Conservation (phyloP, 2,888 invertebrate genomes). For the Ennomos quercinarius region DNA sequence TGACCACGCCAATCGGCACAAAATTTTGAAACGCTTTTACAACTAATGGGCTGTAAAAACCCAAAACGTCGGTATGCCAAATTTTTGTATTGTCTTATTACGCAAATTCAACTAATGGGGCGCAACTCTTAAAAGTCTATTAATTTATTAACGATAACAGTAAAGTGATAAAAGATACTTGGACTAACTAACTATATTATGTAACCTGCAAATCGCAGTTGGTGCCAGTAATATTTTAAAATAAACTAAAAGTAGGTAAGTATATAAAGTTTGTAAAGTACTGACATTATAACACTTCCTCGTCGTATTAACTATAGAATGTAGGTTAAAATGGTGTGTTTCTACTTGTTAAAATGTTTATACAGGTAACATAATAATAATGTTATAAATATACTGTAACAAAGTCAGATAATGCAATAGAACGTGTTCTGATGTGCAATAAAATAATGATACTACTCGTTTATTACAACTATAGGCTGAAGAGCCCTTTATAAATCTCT, state of each 20-base stretch:
- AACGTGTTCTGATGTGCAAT: conserved; percentile 28
- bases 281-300: conserved; percentile 8
- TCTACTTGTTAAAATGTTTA: conserved; percentile 25
- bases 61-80: conserved; percentile 68
- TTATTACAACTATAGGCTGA: conserved; percentile 8
- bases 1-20: conserved; percentile 55
- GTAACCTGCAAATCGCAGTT: conserved; percentile 4
- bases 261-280: conserved; percentile 8
- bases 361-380: background rate
- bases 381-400: conserved; percentile 11
- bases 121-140: conserved; percentile 77
- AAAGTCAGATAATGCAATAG: conserved; percentile 18
- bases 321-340: conserved; percentile 18
- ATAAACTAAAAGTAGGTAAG: background rate
- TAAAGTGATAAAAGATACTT: conserved; percentile 50
- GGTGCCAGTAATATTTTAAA: background rate
- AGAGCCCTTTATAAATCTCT: conserved; percentile 46
- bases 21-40: conserved; percentile 45
- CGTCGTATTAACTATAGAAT: conserved; percentile 12
- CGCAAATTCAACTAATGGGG: conserved; percentile 72
- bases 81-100: conserved; percentile 72
- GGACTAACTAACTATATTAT: conserved; percentile 8
- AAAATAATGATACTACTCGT: conserved; percentile 17
- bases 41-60: conserved; percentile 72
- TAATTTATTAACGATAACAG: conserved; percentile 74